These are phyloP conservation scores for Ennomos quercinarius DNA, from an alignment of 2,888 invertebrate species.

Conservation along the genomic window DNA sequence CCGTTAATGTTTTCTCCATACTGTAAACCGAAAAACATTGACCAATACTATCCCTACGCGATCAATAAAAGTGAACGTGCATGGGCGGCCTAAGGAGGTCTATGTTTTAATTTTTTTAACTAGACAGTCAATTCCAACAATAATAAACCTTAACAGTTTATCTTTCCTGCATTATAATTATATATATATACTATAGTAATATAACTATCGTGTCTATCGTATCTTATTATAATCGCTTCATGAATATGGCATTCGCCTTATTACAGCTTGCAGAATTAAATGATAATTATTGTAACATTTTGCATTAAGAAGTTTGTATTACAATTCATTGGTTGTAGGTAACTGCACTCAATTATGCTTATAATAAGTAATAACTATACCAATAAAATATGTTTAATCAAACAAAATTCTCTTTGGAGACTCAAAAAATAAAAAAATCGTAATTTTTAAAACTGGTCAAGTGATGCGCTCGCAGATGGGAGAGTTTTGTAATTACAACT, in stretches of 20 bases:
- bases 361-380: slow-evolving; percentile 53
- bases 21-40: too few relatives aligned
- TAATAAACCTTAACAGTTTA: slow-evolving; percentile 1
- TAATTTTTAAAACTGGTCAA: slow-evolving; percentile 9
- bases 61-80: too few relatives aligned
- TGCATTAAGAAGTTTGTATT: slow-evolving; percentile 72
- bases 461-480: slow-evolving; percentile 31
- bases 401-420: slow-evolving; percentile 37
- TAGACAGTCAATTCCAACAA: too few relatives aligned
- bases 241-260: slow-evolving; percentile 54
- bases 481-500: slow-evolving; percentile 67
- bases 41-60: too few relatives aligned
- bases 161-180: slow-evolving; percentile 29
- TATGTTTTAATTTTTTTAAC: too few relatives aligned
- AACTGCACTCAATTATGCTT: slow-evolving; percentile 77
- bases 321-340: slow-evolving; percentile 66
- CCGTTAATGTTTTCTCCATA: too few relatives aligned
- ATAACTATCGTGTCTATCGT: slow-evolving; percentile 23
- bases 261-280: slow-evolving; percentile 66
- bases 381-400: slow-evolving; percentile 38
- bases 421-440: slow-evolving; percentile 22
- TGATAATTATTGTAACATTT: slow-evolving; percentile 41
- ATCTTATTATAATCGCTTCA: slow-evolving; percentile 35
- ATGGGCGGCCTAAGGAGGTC: too few relatives aligned
- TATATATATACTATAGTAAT: slow-evolving; percentile 11